Percentiles rank a stretch among this genome's conserved stretches.
Evolutionary conservation across 2,113 vertebrate species (phyloP).

Genomic region (Carlito syrichta): DNA sequence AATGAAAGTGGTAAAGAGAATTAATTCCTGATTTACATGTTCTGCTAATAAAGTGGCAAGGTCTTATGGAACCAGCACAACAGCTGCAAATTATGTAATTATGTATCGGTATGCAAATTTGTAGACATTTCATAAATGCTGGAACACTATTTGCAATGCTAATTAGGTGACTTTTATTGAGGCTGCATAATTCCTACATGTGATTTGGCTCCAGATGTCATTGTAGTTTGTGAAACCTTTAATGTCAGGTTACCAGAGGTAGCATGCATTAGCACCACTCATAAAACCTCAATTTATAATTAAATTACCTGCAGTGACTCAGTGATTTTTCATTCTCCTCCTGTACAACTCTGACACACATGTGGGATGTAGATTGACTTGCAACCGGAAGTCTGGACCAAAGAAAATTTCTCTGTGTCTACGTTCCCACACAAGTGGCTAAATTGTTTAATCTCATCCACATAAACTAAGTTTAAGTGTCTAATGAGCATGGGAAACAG

Average conservation of each 20-base stretch:
- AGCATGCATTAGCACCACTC: conserved; percentile 80
- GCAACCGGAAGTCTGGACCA: not conserved
- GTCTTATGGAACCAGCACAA: conserved; percentile 83
- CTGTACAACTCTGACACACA: conserved; percentile 53
- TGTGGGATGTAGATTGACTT: not conserved
- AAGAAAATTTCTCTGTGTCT: conserved; percentile 5
- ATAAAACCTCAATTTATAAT: conserved; percentile 84
- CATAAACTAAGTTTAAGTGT: conserved; percentile 20
- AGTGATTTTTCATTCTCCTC: conserved; percentile 73
- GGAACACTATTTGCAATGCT: conserved; percentile 86
- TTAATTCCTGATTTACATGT: conserved; percentile 81
- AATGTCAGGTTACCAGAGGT: conserved; percentile 86
- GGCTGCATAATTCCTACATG: conserved; percentile 85
- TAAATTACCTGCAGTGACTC: conserved; percentile 79
- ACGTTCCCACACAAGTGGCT: not conserved
- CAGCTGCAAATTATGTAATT: conserved; percentile 89
- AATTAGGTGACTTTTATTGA: conserved; percentile 85
- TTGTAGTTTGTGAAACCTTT: conserved; percentile 82
- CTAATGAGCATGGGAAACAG: not conserved
- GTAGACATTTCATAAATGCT: conserved; percentile 83
- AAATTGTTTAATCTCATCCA: not conserved
- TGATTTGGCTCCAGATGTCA: conserved; percentile 86
- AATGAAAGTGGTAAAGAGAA: conserved; percentile 70
- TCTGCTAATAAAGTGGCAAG: conserved; percentile 81
- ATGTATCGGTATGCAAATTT: conserved; percentile 87